Base-by-base conservation (phyloP, 1,140 invertebrate species). In the Pseudobourletiella spinata region DNA sequence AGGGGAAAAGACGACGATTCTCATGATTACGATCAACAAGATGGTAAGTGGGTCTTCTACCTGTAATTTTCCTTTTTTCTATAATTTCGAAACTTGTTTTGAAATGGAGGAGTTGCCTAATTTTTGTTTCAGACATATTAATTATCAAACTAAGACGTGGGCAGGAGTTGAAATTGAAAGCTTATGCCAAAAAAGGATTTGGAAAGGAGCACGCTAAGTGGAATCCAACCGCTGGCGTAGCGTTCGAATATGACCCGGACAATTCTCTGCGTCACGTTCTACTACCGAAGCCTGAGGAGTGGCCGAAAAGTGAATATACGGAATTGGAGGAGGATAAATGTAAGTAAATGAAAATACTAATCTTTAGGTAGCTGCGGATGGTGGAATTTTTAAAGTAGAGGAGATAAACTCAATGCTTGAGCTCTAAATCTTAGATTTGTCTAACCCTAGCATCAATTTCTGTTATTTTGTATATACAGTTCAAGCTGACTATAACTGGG, bases 221-320 rank as follows among this genome's bases (percentile, higher is more conserved):
- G 96, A 99, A 98, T 79, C 96, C 96, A 14, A 99, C 95, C 1
- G 89, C 89, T 67, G 93, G 94, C 61, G 95, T 99, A 15, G 87
- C 87, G 32, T 99, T 99, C 78, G 96, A 99, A 77, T 99, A 99
- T 81, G 96, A 99, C 79, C 97, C 97, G 2, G 97, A 99, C 74
- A 99, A 99, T 81, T 80, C 86, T 1, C 87, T 99, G 81, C 81
- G 94, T 56, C 97, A 99, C 73, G 99, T 95, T 1, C 80, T 95
- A 1, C 97, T 85, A 70, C 94, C 95, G 0, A 98, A 95, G 78
- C 94, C 96, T 44, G 94, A 98, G 74, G 96, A 99, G 78, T 99
- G 96, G 96, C 95, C 94, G 0, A 97, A 96, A 75, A 96, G 92
- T 78, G 95, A 98, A 80, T 95, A 95, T 75, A 88, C 86, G 50